These are phyloP conservation scores for Piprites chloris DNA, from an alignment of 2,113 vertebrate species.

Conservation along the genomic window DNA sequence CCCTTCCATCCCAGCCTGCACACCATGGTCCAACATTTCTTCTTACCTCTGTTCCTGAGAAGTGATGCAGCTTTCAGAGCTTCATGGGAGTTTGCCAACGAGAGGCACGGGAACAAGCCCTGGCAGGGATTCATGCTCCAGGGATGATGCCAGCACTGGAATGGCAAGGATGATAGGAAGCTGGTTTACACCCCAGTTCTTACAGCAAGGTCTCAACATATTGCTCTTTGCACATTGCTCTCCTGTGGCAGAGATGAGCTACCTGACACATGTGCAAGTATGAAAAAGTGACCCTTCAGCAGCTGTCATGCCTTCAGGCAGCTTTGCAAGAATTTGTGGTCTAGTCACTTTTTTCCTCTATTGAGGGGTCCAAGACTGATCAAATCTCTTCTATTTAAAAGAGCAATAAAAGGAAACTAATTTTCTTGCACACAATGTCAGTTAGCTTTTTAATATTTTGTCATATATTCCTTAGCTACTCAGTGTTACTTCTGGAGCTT, in stretches of 20 bases:
- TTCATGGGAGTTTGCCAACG: fast-evolving
- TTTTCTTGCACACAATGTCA: neutral
- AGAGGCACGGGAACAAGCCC: too few relatives aligned
- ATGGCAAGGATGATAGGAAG: neutral
- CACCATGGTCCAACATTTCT: neutral
- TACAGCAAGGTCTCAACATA: neutral
- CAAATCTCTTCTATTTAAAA: neutral
- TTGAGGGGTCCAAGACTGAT: neutral
- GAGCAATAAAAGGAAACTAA: neutral
- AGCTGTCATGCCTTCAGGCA: neutral
- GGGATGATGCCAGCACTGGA: neutral
- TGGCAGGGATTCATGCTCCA: neutral
- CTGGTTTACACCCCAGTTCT: neutral
- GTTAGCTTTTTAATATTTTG: constrained; percentile 3
- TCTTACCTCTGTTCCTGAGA: neutral
- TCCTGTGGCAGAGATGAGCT: neutral
- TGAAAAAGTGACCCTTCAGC: neutral
- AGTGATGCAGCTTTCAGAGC: neutral
- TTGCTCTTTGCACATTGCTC: neutral
- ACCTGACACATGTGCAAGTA: neutral
- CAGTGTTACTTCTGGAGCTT: neutral
- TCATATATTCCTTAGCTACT: constrained; percentile 1
- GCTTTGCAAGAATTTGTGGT: neutral
- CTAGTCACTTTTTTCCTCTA: neutral
- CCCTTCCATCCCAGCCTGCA: neutral